phyloP scores from a whole-genome alignment of 2,797 vertebrate species.

The Pipistrellus nathusii region DNA sequence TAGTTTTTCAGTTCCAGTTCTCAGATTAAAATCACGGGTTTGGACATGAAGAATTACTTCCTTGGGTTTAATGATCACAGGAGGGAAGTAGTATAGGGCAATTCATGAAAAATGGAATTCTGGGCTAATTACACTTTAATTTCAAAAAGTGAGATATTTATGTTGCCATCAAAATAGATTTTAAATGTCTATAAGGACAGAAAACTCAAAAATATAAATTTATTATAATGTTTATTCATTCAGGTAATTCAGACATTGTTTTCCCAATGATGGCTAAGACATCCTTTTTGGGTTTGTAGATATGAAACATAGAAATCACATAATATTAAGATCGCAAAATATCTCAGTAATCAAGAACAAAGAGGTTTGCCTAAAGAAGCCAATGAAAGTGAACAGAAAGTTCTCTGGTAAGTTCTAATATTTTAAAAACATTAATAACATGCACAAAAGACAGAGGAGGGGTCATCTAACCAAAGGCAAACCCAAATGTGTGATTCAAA shows the following conservation, averaged over 20 bases:
- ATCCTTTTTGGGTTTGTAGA: neutral
- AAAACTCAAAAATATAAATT: slow-evolving; percentile 5
- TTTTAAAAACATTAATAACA: neutral
- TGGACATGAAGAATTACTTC: slow-evolving; percentile 43
- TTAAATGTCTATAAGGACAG: neutral
- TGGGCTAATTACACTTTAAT: neutral
- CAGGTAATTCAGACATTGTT: neutral
- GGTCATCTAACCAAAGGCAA: neutral
- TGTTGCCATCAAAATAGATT: neutral
- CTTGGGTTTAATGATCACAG: slow-evolving; percentile 28
- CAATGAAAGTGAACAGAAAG: neutral
- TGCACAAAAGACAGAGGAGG: neutral
- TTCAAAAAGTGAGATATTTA: slow-evolving; percentile 24
- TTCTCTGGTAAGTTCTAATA: neutral
- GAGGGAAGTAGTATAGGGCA: neutral
- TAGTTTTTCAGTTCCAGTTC: neutral
- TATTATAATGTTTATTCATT: neutral
- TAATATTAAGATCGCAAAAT: neutral
- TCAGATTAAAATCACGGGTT: slow-evolving; percentile 46
- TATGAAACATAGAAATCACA: slow-evolving; percentile 5
- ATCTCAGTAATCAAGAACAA: neutral
- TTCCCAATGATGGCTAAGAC: slow-evolving; percentile 16
- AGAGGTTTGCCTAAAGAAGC: neutral
- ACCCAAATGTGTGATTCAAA: neutral
- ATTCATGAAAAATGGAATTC: slow-evolving; percentile 3